Base-by-base conservation (phyloP, 2,888 invertebrate species). In the Sarcophaga rosellei region DNA sequence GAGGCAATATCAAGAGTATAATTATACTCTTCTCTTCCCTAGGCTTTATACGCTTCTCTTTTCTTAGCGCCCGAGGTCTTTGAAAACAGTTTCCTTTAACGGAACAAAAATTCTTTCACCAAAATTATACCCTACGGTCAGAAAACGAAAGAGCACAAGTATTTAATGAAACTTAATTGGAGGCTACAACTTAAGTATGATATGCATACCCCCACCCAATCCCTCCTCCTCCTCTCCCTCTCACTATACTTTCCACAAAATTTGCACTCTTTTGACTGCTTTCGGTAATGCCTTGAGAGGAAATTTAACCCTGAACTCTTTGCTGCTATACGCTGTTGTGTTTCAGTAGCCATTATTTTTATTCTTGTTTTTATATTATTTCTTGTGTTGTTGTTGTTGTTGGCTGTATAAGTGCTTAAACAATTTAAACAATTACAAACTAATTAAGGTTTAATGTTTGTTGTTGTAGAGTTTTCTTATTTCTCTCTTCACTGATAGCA, bases 381-480 rank as follows among this genome's bases (percentile, higher is more conserved):
- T 25, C 12, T n/a, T 23, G 5, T 47, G 68, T 2, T 45, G 63
- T 35, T 35, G 35, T 2, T 65, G 76, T 59, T 76, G 59, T 70
- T 72, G 69, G 6, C 47, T 65, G 17, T 45, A 6, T 15, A 79
- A 79, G 78, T 70, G 75, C 63, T 79, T 53, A 12, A 79, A 83
- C 68, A 68, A 23, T 78, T 81, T 80, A 11, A 74, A 79, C 80
- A 82, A 77, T 83, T 80, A 83, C 79, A 72, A 83, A 73, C 79
- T 76, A 86, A 83, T 86, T 86, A 83, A 44, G 76, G 62, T 65
- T 72, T 82, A 12, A 53, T 53, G 53, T 8, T 53, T 35, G 35
- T 35, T 35, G 2, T 35, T 35, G 35, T 10, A 10, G 4, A 15
- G 15, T 17, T 53, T 17, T 53, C 53, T 53, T 53, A 17, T 53